phyloP scores from a whole-genome alignment of 2,113 vertebrate species.

The Scopus umbretta region DNA sequence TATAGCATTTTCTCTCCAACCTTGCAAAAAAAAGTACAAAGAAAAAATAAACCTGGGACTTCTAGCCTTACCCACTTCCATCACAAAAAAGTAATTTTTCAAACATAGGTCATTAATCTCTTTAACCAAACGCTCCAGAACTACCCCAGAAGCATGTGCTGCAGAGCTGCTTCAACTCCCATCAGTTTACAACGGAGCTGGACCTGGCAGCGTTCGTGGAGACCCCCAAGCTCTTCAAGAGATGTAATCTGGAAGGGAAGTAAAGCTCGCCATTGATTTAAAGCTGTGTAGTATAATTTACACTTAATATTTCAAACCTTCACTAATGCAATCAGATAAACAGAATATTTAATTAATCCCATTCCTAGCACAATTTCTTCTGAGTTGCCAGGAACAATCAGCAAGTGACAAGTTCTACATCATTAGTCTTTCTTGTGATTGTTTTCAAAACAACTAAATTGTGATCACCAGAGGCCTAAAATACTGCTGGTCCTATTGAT shows the following conservation, averaged over 20 bases:
- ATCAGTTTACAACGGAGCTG: neutral
- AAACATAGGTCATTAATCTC: neutral
- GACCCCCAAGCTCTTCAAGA: neutral
- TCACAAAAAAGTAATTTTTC: neutral
- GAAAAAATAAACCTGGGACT: neutral
- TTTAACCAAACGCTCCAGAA: neutral
- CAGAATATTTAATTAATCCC: slow-evolving; percentile 26
- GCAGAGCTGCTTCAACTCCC: neutral
- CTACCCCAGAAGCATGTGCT: neutral
- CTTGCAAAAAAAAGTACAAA: neutral
- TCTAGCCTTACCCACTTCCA: neutral
- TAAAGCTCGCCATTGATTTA: neutral
- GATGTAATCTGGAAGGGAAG: neutral
- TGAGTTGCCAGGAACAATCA: neutral
- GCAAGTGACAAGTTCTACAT: slow-evolving; percentile 5
- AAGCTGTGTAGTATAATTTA: neutral
- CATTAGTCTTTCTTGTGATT: slow-evolving; percentile 2
- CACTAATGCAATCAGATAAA: neutral
- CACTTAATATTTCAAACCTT: neutral
- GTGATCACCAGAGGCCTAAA: slow-evolving; percentile 20
- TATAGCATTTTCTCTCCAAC: neutral
- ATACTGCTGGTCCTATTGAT: slow-evolving; percentile 32
- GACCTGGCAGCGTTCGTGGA: neutral
- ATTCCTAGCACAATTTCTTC: neutral
- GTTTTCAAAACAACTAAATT: slow-evolving; percentile 42